Percentiles rank a stretch among this genome's conserved stretches.
These are phyloP conservation scores for Pristionchus pacificus DNA, from an alignment of 1,140 invertebrate species.

Conservation along the genomic window DNA sequence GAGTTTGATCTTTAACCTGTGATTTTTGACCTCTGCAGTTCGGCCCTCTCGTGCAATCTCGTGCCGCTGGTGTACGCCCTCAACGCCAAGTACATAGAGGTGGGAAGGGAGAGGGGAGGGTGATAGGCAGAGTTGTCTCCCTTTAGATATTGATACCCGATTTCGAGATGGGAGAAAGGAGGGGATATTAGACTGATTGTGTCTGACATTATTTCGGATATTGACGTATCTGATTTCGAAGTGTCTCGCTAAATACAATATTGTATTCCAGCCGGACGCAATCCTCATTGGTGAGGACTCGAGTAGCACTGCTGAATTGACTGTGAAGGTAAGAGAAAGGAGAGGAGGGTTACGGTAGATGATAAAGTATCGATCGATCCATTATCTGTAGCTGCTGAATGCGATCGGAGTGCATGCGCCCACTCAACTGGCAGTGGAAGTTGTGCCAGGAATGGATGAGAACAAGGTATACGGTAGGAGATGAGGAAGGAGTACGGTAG, in stretches of 20 bases:
- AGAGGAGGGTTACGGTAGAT: too few relatives aligned
- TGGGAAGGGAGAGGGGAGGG: not conserved
- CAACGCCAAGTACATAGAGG: slow-evolving; percentile 13
- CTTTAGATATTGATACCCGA: not conserved
- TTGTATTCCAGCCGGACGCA: slow-evolving; percentile 14
- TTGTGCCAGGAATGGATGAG: slow-evolving; percentile 64
- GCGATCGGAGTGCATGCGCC: slow-evolving; percentile 25
- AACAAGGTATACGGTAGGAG: slow-evolving; percentile 63
- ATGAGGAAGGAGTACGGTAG: too few relatives aligned
- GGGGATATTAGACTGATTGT: slow-evolving; percentile 21
- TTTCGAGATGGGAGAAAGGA: not conserved
- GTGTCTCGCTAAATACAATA: slow-evolving; percentile 9
- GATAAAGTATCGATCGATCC: too few relatives aligned
- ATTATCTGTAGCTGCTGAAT: slow-evolving; percentile 7
- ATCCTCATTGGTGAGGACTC: not conserved
- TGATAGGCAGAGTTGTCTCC: not conserved
- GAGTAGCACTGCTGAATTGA: not conserved
- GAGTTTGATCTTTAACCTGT: too few relatives aligned
- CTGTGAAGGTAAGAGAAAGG: slow-evolving; percentile 12
- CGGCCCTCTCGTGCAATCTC: slow-evolving; percentile 21
- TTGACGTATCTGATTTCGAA: too few relatives aligned
- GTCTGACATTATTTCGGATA: slow-evolving; percentile 1
- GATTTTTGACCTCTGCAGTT: too few relatives aligned
- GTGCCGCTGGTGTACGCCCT: slow-evolving; percentile 28
- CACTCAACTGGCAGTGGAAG: slow-evolving; percentile 28